These are phyloP conservation scores for Catharus ustulatus DNA, from an alignment of 2,797 vertebrate species.

Conservation along the genomic window DNA sequence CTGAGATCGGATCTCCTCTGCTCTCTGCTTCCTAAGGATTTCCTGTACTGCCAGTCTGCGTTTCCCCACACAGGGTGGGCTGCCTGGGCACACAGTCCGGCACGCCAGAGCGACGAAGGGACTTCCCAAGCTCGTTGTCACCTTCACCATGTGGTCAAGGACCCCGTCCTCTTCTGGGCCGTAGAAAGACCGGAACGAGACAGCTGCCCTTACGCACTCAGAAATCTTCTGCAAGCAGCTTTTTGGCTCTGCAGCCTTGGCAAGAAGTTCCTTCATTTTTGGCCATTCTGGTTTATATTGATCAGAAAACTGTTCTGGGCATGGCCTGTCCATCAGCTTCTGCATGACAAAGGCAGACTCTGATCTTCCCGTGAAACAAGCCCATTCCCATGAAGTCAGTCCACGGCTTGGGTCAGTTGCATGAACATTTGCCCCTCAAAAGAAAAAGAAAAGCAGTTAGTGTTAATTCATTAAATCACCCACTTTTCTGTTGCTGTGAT, in stretches of 20 bases:
- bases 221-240: conserved; percentile 86
- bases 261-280: conserved; percentile 79
- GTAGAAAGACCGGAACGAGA: conserved; percentile 79
- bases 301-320: conserved; percentile 83
- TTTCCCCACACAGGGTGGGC: conserved; percentile 88
- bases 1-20: conserved; percentile 69
- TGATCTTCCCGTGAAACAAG: conserved; percentile 87
- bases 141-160: conserved; percentile 91
- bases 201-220: conserved; percentile 78
- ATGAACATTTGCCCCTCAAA: conserved; percentile 85
- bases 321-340: conserved; percentile 85
- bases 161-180: conserved; percentile 87
- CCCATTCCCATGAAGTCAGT: conserved; percentile 90
- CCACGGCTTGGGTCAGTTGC: conserved; percentile 85
- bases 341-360: conserved; percentile 87
- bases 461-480: background rate
- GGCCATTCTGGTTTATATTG: conserved; percentile 88
- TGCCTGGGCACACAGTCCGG: conserved; percentile 87
- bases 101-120: conserved; percentile 86
- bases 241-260: conserved; percentile 84
- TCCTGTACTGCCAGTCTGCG: conserved; percentile 87
- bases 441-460: background rate
- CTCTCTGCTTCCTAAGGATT: conserved; percentile 81
- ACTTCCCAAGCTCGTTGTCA: conserved; percentile 88
- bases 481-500: background rate